Base-by-base conservation (phyloP, 2,797 vertebrate species). In the Ispidina lecontei region DNA sequence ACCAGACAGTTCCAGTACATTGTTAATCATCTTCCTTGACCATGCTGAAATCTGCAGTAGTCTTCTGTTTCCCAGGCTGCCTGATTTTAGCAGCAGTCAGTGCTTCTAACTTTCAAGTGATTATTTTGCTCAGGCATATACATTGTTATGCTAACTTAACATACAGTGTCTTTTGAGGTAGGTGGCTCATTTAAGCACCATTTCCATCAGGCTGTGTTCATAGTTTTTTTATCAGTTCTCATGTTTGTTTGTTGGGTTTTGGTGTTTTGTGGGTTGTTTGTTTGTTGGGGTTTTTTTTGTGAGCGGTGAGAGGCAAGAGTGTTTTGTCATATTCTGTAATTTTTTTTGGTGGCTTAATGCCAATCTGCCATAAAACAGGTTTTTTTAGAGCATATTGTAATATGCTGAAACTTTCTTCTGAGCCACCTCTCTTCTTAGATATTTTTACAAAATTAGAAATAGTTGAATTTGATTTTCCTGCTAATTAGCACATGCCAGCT, bases 401-500 rank as follows among this genome's bases (percentile, higher is more conserved):
- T 84, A 56, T 29, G 25, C 33, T 73, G 70, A 69, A 70, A 43
- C 23, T 81, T 89, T 70, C 19, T 85, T 87, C 26, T 65, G 65
- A 89, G 39, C 70, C 16, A 31, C 70, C 35, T 84, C 9, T 67
- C 75, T 72, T 84, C 67, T 82, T 72, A 44, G 33, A 46, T 87
- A 29, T 74, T 88, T 93, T 82, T 91, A 58, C 28, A 70, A 56
- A 80, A 68, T 82, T 65, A 59, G 33, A 87, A 96, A 78, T 76
- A 88, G 59, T 85, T 83, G 47, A 65, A 75, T 93, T 91, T 63
- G 13, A 25, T 76, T 84, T 93, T 92, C 37, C 43, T 86, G 83
- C 78, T 92, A 94, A 95, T 97, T 94, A 93, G 62, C 62, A 73
- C 9, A 2, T 83, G 65, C 92, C 94, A 94, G 94, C 87, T 95